Conservation (phyloP, 2,888 invertebrate genomes). For the Trachelus iudaicus region DNA sequence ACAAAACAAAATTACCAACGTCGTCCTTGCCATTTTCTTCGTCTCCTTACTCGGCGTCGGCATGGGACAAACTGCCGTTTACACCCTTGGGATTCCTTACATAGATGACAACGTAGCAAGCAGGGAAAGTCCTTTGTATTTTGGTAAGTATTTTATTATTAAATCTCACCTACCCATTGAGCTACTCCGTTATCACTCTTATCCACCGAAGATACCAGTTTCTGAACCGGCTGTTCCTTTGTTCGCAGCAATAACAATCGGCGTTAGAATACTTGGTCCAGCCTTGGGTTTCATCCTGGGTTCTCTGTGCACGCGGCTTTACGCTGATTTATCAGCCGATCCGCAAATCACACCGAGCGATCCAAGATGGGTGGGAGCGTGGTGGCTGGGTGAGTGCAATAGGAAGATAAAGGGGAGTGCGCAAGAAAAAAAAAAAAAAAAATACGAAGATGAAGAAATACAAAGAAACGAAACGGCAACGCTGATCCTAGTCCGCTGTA, state of each 20-base stretch:
- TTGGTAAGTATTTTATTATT: constrained; percentile 72
- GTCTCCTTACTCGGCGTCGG: constrained; percentile 88
- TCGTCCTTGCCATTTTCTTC: constrained; percentile 89
- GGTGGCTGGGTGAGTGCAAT: constrained; percentile 88
- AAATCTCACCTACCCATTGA: neutral
- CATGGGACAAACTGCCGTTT: constrained; percentile 92
- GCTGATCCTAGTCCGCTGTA: neutral
- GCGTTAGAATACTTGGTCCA: constrained; percentile 90
- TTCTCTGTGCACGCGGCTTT: constrained; percentile 87
- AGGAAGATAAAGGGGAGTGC: neutral
- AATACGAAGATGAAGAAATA: neutral
- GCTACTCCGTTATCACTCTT: no score
- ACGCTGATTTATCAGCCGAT: constrained; percentile 81
- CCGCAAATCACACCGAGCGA: constrained; percentile 83
- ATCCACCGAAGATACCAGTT: no score
- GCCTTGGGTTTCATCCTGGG: constrained; percentile 91
- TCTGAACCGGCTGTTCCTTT: neutral
- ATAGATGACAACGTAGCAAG: constrained; percentile 95
- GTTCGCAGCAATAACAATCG: constrained; percentile 85
- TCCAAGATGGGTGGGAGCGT: constrained; percentile 95
- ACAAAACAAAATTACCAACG: constrained; percentile 81
- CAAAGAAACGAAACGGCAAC: neutral
- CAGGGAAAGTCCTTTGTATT: constrained; percentile 91
- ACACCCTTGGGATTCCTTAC: constrained; percentile 92
- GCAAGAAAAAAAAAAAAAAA: neutral